A percentile compares a stretch with the other conserved stretches of the same genome.
phyloP scores from a whole-genome alignment of 1,140 invertebrate species.

The Catajapyx aquilonaris region DNA sequence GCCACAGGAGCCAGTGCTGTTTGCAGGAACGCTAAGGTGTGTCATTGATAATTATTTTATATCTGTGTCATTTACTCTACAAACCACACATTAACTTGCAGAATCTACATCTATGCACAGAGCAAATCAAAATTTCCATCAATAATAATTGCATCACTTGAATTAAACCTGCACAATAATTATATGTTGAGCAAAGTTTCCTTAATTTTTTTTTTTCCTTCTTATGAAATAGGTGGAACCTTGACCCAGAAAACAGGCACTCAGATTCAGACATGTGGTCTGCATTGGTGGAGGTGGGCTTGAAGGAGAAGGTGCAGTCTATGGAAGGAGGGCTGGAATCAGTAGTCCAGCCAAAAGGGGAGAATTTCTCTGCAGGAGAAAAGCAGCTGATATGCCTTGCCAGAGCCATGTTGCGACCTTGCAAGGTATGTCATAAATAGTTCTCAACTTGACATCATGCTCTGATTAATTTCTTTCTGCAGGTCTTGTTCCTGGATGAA shows the following conservation, averaged over 20 bases:
- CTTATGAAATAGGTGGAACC: slow-evolving; percentile 26
- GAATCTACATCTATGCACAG: too few relatives aligned
- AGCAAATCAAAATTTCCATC: too few relatives aligned
- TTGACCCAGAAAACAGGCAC: slow-evolving; percentile 30
- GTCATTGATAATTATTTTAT: slow-evolving; percentile 4
- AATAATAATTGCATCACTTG: too few relatives aligned
- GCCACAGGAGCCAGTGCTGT: slow-evolving; percentile 24
- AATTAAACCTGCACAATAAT: too few relatives aligned
- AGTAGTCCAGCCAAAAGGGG: slow-evolving; percentile 25
- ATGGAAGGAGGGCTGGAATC: slow-evolving; percentile 17
- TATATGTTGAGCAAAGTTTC: too few relatives aligned
- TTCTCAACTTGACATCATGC: neutral
- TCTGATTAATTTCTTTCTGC: slow-evolving; percentile 11
- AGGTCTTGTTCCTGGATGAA: slow-evolving; percentile 29
- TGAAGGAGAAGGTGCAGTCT: slow-evolving; percentile 21
- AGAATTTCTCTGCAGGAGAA: slow-evolving; percentile 31
- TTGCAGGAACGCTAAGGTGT: slow-evolving; percentile 20
- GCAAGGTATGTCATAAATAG: slow-evolving; percentile 18
- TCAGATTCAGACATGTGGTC: slow-evolving; percentile 29
- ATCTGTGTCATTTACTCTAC: too few relatives aligned
- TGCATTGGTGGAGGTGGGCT: slow-evolving; percentile 25
- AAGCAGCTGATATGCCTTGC: slow-evolving; percentile 26
- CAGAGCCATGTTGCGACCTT: slow-evolving; percentile 21
- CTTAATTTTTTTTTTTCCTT: slow-evolving; percentile 1
- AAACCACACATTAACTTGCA: too few relatives aligned